These are phyloP conservation scores for Dinomys branickii DNA, from an alignment of 2,113 vertebrate species.

Conservation along the genomic window DNA sequence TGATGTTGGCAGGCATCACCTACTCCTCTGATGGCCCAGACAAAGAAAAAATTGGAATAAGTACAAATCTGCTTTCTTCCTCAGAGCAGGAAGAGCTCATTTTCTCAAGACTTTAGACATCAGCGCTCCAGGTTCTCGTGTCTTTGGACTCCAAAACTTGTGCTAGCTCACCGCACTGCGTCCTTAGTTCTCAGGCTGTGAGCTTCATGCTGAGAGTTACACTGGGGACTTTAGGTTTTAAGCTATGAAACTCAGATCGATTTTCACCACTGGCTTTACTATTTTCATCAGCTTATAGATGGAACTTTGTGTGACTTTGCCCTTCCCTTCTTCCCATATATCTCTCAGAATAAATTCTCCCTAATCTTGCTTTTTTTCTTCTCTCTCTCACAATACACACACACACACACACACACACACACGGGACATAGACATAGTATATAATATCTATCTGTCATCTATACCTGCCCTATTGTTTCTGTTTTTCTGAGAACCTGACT, in stretches of 20 bases:
- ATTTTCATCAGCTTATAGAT: neutral
- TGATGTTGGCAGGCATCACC: neutral
- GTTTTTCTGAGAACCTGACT: neutral
- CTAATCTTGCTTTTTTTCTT: neutral
- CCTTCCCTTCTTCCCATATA: neutral
- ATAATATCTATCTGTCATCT: too few species aligned
- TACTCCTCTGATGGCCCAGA: neutral
- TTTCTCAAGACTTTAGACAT: neutral
- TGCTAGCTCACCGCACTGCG: accelerated
- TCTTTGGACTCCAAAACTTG: neutral
- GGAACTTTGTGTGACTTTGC: neutral
- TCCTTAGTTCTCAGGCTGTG: neutral
- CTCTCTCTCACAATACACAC: too few species aligned
- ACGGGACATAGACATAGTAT: too few species aligned
- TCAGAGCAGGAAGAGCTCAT: neutral
- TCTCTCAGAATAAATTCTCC: neutral
- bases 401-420: too few species aligned
- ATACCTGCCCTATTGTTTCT: neutral
- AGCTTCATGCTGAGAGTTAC: neutral
- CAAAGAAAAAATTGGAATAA: neutral
- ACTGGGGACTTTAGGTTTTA: neutral
- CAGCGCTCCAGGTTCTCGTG: neutral
- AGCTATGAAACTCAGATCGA: neutral
- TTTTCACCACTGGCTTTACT: neutral
- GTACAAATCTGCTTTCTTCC: accelerated